phyloP scores from a whole-genome alignment of 2,797 vertebrate genomes.

The Otus scops region DNA sequence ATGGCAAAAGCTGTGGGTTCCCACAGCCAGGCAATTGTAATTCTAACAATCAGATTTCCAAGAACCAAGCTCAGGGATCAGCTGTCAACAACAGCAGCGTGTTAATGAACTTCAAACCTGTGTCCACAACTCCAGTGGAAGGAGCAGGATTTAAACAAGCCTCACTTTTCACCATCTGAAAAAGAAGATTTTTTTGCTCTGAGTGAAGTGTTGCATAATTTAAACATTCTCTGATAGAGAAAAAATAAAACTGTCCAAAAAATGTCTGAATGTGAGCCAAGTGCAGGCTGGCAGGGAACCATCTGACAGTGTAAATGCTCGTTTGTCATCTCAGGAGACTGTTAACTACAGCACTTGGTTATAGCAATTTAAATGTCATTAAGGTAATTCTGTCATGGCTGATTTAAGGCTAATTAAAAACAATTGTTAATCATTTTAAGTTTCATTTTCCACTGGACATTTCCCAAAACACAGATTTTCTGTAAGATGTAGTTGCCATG shows the following conservation, averaged over 20 bases:
- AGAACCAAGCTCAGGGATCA: not conserved
- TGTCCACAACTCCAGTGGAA: not conserved
- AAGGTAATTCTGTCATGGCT: not conserved
- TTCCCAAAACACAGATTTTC: not conserved
- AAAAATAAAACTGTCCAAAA: not conserved
- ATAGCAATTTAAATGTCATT: constrained; percentile 12
- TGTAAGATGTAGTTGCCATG: not conserved
- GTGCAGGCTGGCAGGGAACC: not conserved
- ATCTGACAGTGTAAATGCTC: not conserved
- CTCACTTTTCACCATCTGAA: not conserved
- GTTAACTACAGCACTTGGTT: not conserved
- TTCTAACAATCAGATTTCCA: not conserved
- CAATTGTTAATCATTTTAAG: not conserved
- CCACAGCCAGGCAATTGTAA: not conserved
- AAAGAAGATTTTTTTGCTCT: not conserved
- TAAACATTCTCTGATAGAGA: not conserved
- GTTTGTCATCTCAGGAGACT: not conserved
- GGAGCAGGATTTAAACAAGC: not conserved
- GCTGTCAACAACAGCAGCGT: accelerated
- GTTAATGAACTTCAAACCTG: accelerated
- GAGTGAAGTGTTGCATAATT: not conserved
- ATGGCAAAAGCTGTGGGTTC: not conserved
- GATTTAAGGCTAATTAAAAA: constrained; percentile 11
- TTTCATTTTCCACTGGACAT: not conserved
- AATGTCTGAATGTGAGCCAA: not conserved